Conservation (phyloP, 2,797 vertebrate species). For the Capromys pilorides region DNA sequence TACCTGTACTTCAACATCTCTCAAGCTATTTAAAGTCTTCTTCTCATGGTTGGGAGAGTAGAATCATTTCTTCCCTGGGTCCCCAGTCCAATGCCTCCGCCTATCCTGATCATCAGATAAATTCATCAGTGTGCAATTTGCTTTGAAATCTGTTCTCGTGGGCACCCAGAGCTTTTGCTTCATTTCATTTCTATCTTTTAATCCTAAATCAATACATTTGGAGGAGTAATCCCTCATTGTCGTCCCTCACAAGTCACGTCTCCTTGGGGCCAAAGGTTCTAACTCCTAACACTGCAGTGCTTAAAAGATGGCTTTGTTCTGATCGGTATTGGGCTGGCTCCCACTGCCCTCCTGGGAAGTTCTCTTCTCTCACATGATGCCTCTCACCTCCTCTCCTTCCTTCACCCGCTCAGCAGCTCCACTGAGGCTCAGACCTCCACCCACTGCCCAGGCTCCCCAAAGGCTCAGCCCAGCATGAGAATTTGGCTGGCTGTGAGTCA, state of each 20-base stretch:
- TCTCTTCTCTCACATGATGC: neutral
- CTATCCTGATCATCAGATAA: neutral
- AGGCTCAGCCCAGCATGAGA: neutral
- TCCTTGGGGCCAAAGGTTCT: neutral
- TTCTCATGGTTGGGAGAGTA: neutral
- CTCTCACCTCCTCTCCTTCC: neutral
- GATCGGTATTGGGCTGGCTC: neutral
- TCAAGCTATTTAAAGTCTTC: neutral
- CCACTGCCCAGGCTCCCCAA: neutral
- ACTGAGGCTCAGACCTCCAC: neutral
- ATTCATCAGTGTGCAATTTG: neutral
- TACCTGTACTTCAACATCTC: neutral
- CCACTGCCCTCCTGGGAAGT: neutral
- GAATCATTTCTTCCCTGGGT: neutral
- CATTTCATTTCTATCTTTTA: conserved; percentile 17
- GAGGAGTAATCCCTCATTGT: neutral
- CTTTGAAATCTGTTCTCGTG: neutral
- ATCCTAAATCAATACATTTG: neutral
- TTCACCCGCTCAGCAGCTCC: neutral
- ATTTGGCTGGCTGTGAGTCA: neutral
- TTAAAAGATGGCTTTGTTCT: neutral
- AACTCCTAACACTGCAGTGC: neutral
- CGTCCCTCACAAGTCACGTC: neutral
- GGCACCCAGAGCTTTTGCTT: neutral
- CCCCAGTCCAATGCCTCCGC: neutral